Conservation (phyloP, 1,140 invertebrate species). For the Branchinecta lynchi region DNA sequence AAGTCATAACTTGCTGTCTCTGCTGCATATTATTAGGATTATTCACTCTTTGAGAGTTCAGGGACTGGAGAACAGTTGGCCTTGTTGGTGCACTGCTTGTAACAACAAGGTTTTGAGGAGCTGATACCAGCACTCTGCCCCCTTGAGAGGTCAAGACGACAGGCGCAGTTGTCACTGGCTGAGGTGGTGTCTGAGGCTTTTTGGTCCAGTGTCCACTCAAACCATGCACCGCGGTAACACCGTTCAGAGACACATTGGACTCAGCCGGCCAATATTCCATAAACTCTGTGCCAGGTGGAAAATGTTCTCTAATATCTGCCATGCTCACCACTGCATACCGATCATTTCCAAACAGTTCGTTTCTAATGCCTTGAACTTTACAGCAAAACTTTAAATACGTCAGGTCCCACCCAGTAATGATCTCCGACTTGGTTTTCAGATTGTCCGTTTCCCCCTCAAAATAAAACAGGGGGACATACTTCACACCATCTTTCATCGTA, state of each 20-base stretch:
- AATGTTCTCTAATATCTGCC: conserved; percentile 75
- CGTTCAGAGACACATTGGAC: conserved; percentile 5
- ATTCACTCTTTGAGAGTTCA: neutral
- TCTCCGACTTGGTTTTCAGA: conserved; percentile 60
- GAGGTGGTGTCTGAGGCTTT: neutral
- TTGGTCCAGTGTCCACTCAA: neutral
- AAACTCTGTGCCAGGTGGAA: conserved; percentile 68
- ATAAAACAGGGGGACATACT: conserved; percentile 84
- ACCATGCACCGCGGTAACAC: neutral
- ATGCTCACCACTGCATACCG: conserved; percentile 73
- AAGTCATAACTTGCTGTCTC: neutral
- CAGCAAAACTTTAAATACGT: conserved; percentile 86
- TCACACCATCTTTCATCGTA: conserved; percentile 59
- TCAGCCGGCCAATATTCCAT: conserved; percentile 73
- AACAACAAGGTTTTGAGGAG: neutral
- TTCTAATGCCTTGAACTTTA: conserved; percentile 78
- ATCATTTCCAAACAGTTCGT: conserved; percentile 75
- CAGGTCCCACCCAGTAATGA: conserved; percentile 69
- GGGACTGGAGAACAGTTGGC: neutral
- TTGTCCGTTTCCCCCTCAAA: conserved; percentile 84
- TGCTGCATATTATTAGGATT: neutral
- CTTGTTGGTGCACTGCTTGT: neutral
- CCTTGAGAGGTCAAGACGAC: neutral
- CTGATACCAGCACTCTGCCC: neutral
- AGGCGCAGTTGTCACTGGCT: neutral